Evolutionary conservation across 2,888 invertebrate species (phyloP), one percentile per base, ranked within the genome.

Genomic region (Lepeophtheirus nordmannii): DNA sequence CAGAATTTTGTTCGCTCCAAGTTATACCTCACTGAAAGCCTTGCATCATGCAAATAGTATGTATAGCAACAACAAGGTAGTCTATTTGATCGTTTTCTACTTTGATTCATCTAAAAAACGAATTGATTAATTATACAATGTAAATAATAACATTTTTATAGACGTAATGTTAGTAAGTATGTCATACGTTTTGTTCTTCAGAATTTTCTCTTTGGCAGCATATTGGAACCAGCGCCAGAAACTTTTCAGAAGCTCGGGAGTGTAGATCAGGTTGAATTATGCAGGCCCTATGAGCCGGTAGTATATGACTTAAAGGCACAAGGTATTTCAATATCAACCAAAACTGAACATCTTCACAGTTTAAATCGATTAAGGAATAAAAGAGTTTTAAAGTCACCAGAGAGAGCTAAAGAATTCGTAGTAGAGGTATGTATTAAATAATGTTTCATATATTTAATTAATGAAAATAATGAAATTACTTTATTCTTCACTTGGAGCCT

Each of bases 271-370:
- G 76, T 72, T 85, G 83, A 69, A 82, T 80, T 64, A 86, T 78
- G 72, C 41, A 63, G 23, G 82, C 80, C 68, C 85, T 79, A 76
- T 88, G 87, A n/a, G 87, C 86, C 67, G 85, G 79, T 84, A 86
- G 84, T 30, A 89, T 82, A 76, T 89, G 88, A 20, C 84, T 82
- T 72, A 87, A 86, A 0, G 87, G 86, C 71, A 85, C 80, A 70
- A 96, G 79, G 74, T 91, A 85, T 73, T 88, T 89, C 73, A 89
- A 84, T 60, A 92, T 82, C 62, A 96, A 78, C 73, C 93, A 91
- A 71, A 92, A 78, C 88, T 97, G 89, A 59, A 96, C 83, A 75
- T 97, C 97, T 76, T 97, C 97, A 77, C 92, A 94, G 76, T 93
- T 89, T 68, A 96, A 78, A 72, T 89, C 86, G 64, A 96, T 81